phyloP scores from a whole-genome alignment of 2,113 vertebrate species.

The Lethenteron camtschaticum region DNA sequence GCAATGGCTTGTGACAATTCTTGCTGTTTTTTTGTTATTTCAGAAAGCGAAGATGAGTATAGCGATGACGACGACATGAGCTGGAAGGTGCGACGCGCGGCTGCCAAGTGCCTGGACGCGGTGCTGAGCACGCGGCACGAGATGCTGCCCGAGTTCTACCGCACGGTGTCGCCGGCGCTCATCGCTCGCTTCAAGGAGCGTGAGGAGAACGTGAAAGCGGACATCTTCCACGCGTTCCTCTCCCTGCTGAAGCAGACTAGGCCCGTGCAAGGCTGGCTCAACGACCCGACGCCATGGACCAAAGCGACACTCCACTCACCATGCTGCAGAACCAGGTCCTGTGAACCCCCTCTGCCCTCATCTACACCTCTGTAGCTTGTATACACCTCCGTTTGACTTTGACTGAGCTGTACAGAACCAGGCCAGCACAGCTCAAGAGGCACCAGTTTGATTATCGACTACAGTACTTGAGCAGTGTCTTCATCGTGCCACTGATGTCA shows the following conservation, averaged over 20 bases:
- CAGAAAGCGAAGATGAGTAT: slow-evolving; percentile 68
- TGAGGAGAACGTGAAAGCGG: slow-evolving; percentile 67
- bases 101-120: slow-evolving; percentile 60
- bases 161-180: slow-evolving; percentile 37
- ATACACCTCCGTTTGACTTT: too few relatives aligned
- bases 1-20: too few relatives aligned
- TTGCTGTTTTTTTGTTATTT: slow-evolving; percentile 8
- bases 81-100: slow-evolving; percentile 77
- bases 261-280: slow-evolving; percentile 23
- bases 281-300: slow-evolving; percentile 15
- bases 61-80: slow-evolving; percentile 75
- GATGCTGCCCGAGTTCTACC: slow-evolving; percentile 48
- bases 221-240: slow-evolving; percentile 52
- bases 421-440: too few relatives aligned
- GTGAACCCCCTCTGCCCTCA: too few relatives aligned
- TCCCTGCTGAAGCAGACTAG: slow-evolving; percentile 47
- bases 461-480: too few relatives aligned
- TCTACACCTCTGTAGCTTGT: too few relatives aligned
- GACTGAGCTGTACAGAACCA: too few relatives aligned
- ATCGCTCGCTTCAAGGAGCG: slow-evolving; percentile 63
- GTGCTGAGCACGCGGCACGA: slow-evolving; percentile 42
- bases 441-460: too few relatives aligned
- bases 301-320: slow-evolving; percentile 26
- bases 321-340: slow-evolving; percentile 43
- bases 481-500: too few relatives aligned